Evolutionary conservation across 2,797 vertebrate genomes (phyloP).

Genomic region (Antennarius maculatus): DNA sequence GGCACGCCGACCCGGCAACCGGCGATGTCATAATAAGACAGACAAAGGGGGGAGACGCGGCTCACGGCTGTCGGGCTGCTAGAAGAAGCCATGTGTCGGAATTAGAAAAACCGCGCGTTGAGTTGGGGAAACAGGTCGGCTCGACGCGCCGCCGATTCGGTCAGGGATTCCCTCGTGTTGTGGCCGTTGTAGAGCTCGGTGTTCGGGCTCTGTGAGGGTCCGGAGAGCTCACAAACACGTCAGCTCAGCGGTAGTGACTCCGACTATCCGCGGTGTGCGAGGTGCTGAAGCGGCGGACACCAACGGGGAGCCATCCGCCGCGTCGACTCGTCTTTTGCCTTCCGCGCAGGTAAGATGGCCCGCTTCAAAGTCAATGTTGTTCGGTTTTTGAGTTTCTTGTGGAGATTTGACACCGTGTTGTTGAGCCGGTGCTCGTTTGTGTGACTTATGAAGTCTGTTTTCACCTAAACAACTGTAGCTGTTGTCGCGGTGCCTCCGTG

Average conservation of each 20-base stretch:
- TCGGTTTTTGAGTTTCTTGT: not conserved
- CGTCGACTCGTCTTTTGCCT: conserved; percentile 37
- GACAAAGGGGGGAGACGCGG: conserved; percentile 65
- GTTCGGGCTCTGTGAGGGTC: conserved; percentile 2
- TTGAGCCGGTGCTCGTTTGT: not conserved
- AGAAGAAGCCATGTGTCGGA: conserved; percentile 70
- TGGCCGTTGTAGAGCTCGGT: not conserved
- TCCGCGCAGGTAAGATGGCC: conserved; percentile 52
- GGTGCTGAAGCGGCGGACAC: conserved; percentile 57
- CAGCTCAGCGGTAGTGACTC: conserved; percentile 10
- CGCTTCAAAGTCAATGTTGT: conserved; percentile 1
- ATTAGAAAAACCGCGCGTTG: conserved; percentile 50
- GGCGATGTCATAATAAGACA: conserved; percentile 53
- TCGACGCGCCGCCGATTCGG: conserved; percentile 12
- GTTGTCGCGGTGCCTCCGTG: conserved; percentile 12
- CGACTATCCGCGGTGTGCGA: conserved; percentile 27
- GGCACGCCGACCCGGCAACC: conserved; percentile 36
- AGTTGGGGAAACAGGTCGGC: conserved; percentile 17
- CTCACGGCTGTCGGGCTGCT: conserved; percentile 49
- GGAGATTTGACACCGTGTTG: not conserved
- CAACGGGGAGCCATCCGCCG: conserved; percentile 14
- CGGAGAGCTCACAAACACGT: not conserved
- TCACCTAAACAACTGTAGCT: not conserved
- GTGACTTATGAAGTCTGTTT: conserved; percentile 7
- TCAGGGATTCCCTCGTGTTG: conserved; percentile 59